A percentile compares a stretch with the other conserved stretches of the same genome.
Conservation (phyloP, 2,888 invertebrate genomes). For the Lissonota sp. region DNA sequence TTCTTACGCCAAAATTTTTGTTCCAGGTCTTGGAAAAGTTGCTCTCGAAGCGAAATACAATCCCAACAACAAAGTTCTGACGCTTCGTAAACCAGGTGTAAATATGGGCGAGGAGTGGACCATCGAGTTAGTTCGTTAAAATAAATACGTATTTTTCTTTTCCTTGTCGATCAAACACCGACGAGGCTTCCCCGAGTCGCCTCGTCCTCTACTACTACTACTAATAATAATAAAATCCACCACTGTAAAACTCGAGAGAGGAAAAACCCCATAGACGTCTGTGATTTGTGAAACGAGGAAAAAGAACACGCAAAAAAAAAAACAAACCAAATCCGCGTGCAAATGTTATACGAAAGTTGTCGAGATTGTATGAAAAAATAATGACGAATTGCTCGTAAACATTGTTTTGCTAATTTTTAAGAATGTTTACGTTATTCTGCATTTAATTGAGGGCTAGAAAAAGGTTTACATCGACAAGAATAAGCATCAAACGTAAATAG, state of each 20-base stretch:
- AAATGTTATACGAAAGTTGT: conserved; percentile 37
- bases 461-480: neutral
- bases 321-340: neutral
- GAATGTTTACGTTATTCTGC: conserved; percentile 13
- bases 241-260: conserved; percentile 37
- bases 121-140: conserved; percentile 86
- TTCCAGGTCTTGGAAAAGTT: conserved; percentile 85
- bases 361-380: conserved; percentile 34
- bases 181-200: conserved; percentile 23
- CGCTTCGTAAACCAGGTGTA: conserved; percentile 94
- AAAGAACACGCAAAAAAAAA: conserved; percentile 37
- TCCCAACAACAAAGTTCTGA: conserved; percentile 88
- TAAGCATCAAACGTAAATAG: neutral
- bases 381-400: conserved; percentile 17
- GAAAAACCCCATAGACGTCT: conserved; percentile 44
- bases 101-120: conserved; percentile 92
- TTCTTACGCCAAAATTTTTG: conserved; percentile 40
- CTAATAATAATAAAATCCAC: conserved; percentile 23
- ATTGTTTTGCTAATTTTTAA: conserved; percentile 46
- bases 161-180: conserved; percentile 1
- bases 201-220: conserved; percentile 27
- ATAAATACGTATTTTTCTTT: conserved; percentile 17
- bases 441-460: conserved; percentile 7
- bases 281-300: conserved; percentile 31
- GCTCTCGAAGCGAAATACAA: conserved; percentile 89